Evolutionary conservation across 2,797 vertebrate species (phyloP).

Genomic region (Danio jaintianensis): DNA sequence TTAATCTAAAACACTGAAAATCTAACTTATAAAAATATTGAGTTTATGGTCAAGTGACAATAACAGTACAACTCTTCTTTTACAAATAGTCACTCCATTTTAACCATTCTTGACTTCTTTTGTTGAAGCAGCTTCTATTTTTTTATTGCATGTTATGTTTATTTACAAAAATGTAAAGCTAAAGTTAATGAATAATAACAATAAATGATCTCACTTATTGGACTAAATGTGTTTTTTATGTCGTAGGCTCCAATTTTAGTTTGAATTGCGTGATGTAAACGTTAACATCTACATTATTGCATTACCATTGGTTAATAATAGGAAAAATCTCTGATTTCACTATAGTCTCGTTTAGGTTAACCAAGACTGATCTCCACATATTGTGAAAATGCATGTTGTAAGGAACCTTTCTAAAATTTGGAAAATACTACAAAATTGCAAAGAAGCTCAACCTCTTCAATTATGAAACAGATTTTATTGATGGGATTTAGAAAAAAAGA

Average conservation of each 20-base stretch:
- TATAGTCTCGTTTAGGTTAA: background rate
- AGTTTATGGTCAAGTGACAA: background rate
- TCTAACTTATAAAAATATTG: background rate
- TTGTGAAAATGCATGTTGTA: background rate
- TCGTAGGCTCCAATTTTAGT: background rate
- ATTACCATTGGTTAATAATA: conserved; percentile 1
- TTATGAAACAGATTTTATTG: background rate
- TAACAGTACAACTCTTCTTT: too few relatives aligned
- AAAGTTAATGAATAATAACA: background rate
- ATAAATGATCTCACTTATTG: conserved; percentile 4
- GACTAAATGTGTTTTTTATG: background rate
- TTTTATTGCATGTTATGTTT: background rate
- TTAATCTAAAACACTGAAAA: background rate
- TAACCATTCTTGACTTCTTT: background rate
- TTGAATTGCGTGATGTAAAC: too few relatives aligned
- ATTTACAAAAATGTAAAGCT: background rate
- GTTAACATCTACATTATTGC: too few relatives aligned
- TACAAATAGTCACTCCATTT: too few relatives aligned
- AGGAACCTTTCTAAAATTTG: background rate
- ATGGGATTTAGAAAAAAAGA: background rate
- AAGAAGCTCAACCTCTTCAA: background rate
- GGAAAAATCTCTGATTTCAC: background rate
- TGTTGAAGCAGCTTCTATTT: too few relatives aligned
- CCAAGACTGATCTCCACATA: background rate
- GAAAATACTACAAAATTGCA: background rate